Percentiles rank a stretch among this genome's conserved stretches.
Evolutionary conservation across 2,113 vertebrate species (phyloP).

Genomic region (Numenius arquata): DNA sequence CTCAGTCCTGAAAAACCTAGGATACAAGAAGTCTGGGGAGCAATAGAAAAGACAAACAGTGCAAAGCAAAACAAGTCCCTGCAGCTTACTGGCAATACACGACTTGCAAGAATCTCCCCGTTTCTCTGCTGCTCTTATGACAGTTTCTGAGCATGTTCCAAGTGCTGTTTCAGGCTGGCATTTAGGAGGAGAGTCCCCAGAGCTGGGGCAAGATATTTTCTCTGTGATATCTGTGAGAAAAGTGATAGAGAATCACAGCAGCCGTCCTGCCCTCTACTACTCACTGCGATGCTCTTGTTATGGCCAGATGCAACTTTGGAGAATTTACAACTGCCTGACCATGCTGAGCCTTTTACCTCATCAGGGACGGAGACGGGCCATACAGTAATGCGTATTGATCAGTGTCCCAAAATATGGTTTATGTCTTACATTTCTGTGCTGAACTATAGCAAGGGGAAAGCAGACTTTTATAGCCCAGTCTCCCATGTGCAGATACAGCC

Average conservation of each 20-base stretch:
- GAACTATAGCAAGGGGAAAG: neutral
- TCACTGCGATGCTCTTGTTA: neutral
- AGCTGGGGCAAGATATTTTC: neutral
- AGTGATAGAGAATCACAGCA: neutral
- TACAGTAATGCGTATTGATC: constrained; percentile 56
- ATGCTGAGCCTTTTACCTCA: constrained; percentile 42
- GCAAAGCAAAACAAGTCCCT: neutral
- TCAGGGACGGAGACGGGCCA: neutral
- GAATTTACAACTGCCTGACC: constrained; percentile 35
- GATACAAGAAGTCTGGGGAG: neutral
- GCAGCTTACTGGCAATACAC: neutral
- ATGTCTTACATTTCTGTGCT: constrained; percentile 13
- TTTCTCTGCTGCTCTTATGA: neutral
- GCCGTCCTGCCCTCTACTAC: neutral
- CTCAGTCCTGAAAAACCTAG: neutral
- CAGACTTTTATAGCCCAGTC: neutral
- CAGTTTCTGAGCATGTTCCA: neutral
- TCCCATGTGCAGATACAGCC: neutral
- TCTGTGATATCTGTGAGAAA: neutral
- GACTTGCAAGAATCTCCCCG: neutral
- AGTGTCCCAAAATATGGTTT: constrained; percentile 22
- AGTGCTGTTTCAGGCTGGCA: neutral
- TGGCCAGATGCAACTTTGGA: fast-evolving
- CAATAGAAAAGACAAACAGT: neutral
- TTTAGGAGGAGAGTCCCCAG: neutral